These are phyloP conservation scores for Nomada goodeniana DNA, from an alignment of 2,888 invertebrate genomes.

Conservation along the genomic window DNA sequence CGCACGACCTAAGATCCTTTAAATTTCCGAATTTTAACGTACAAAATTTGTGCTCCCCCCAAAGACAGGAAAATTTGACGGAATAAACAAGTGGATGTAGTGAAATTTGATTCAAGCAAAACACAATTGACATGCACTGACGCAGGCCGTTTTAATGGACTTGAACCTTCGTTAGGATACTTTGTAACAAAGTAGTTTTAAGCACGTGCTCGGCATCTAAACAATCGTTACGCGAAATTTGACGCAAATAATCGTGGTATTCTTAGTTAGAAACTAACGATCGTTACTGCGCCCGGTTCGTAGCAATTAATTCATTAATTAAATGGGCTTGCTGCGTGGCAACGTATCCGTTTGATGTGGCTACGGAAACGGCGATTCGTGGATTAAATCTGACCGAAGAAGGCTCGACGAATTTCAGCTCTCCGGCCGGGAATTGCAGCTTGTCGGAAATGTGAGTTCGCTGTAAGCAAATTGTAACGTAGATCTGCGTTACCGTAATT, in stretches of 20 bases:
- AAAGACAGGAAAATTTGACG: too few relatives aligned
- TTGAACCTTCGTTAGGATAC: not conserved
- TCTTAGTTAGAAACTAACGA: slow-evolving; percentile 12
- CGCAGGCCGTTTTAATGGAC: too few relatives aligned
- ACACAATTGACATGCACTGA: not conserved
- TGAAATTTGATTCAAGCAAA: not conserved
- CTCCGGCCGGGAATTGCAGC: not conserved
- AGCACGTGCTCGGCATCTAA: not conserved
- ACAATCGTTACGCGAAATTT: slow-evolving; percentile 17
- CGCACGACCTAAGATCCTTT: too few relatives aligned
- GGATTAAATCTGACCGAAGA: slow-evolving; percentile 46
- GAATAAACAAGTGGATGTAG: not conserved
- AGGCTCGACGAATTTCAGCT: slow-evolving; percentile 16
- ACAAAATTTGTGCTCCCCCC: too few relatives aligned
- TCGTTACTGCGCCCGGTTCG: slow-evolving; percentile 13
- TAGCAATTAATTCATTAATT: slow-evolving; percentile 63
- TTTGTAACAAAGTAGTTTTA: not conserved
- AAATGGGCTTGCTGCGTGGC: slow-evolving; percentile 33
- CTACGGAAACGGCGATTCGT: slow-evolving; percentile 39
- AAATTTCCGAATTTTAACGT: too few relatives aligned
- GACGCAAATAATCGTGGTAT: slow-evolving; percentile 31
- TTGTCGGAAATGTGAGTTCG: slow-evolving; percentile 8
- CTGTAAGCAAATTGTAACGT: not conserved
- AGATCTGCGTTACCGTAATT: not conserved
- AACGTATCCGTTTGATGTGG: slow-evolving; percentile 53